Base-by-base conservation (phyloP, 92 coral and sea anemone species). In the Isaurus tuberculatus region DNA sequence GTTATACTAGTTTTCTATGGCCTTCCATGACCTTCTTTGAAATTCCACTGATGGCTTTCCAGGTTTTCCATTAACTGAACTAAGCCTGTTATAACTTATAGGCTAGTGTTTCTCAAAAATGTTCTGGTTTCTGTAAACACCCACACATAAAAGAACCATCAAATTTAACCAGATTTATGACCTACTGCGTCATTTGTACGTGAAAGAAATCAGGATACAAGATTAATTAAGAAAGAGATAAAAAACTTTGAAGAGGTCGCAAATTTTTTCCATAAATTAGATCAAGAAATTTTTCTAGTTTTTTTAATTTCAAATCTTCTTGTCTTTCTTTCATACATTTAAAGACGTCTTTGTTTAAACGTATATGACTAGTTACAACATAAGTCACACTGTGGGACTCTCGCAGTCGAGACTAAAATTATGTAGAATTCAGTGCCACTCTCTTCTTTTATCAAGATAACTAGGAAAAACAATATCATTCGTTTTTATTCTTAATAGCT, bases 181-280 rank as follows among this genome's bases (percentile, higher is more conserved):
- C 68, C 44, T 20, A 15, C 30, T 31, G 81, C 23, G 70, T 61
- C 82, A 77, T 1, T 33, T 60, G 23, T n/a, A n/a, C n/a, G n/a
- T 77, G 11, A 77, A 57, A 19, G 33, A 31, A 51, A 57, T 77
- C 13, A 57, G 70, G 53, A 34, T 55, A 14, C 34, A 3, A 6
- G 63, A 40, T 40, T 13, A 40, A 7, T 9, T 40, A 7, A 40
- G 46, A 40, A 8, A 40, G 11, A 8, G 10, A 40, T 13, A 40
- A 13, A 40, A 40, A 40, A 40, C 11, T 40, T 40, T 40, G 46
- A 13, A 40, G 46, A 40, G 4, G 46, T 13, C 11, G 7, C 43
- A 37, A 37, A 37, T 4, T 37, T 37, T 40, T 40, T 6, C 11
- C 11, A 2, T 7, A 40, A 40, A 40, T 40, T 40, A 8, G 46